Evolutionary conservation across 2,797 vertebrate genomes (phyloP).

Genomic region (Platalea minor): DNA sequence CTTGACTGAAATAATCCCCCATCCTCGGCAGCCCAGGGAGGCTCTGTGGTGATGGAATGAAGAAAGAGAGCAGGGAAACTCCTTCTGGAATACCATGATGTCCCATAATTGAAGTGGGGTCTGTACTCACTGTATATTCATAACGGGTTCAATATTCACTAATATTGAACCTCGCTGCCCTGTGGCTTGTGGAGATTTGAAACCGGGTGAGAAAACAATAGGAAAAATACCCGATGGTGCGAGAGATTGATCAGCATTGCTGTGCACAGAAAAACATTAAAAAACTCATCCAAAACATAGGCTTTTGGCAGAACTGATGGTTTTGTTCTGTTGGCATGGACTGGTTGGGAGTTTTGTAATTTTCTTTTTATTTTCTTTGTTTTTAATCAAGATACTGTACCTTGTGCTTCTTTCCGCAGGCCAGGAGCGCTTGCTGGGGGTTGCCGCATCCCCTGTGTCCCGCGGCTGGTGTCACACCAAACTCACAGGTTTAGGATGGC

Average conservation of each 20-base stretch:
- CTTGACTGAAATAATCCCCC: neutral
- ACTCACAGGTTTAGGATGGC: rapidly evolving
- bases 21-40: rapidly evolving
- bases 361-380: neutral
- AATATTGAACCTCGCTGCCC: rapidly evolving
- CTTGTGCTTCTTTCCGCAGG: neutral
- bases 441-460: neutral
- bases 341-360: neutral
- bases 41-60: neutral
- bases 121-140: neutral
- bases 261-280: neutral
- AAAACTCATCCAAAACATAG: neutral
- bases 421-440: rapidly evolving
- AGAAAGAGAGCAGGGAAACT: neutral
- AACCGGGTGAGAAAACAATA: neutral
- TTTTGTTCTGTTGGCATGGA: rapidly evolving
- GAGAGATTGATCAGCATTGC: neutral
- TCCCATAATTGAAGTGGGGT: rapidly evolving
- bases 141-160: neutral
- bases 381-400: rapidly evolving
- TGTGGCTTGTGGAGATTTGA: neutral
- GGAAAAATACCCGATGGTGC: neutral
- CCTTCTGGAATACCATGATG: neutral
- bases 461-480: neutral
- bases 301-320: neutral